Evolutionary conservation across 2,113 vertebrate genomes (phyloP).

Genomic region (Dolichallabes microphthalmus): DNA sequence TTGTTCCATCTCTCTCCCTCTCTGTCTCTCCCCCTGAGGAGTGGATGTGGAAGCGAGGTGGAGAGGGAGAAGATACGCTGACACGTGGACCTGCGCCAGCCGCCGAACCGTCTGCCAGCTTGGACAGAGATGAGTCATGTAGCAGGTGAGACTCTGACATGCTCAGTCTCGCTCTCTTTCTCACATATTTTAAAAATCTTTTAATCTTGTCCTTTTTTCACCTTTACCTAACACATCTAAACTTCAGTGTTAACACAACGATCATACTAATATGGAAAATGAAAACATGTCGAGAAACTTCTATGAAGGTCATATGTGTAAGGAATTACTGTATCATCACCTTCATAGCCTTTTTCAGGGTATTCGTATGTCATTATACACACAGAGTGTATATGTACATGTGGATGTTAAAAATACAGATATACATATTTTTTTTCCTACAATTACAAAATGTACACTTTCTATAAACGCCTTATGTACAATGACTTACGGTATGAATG

Average conservation of each 20-base stretch:
- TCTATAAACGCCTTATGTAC: not conserved
- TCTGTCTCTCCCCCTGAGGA: constrained; percentile 32
- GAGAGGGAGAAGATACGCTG: constrained; percentile 35
- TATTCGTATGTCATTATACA: not conserved
- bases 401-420: not conserved
- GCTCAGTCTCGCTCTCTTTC: not conserved
- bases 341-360: not conserved
- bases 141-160: constrained; percentile 41
- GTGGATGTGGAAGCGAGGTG: constrained; percentile 30
- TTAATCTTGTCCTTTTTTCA: not conserved
- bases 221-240: not conserved
- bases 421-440: not conserved
- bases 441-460: not conserved
- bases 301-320: not conserved
- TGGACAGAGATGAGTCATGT: constrained; percentile 49
- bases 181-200: not conserved
- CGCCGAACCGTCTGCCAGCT: constrained; percentile 40
- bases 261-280: not conserved
- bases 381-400: not conserved
- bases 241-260: not conserved
- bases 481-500: not conserved
- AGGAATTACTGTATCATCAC: not conserved
- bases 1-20: not conserved
- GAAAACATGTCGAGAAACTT: not conserved
- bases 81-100: constrained; percentile 44